Base-by-base conservation (phyloP, 1,140 invertebrate genomes). In the Listronotus oregonensis region DNA sequence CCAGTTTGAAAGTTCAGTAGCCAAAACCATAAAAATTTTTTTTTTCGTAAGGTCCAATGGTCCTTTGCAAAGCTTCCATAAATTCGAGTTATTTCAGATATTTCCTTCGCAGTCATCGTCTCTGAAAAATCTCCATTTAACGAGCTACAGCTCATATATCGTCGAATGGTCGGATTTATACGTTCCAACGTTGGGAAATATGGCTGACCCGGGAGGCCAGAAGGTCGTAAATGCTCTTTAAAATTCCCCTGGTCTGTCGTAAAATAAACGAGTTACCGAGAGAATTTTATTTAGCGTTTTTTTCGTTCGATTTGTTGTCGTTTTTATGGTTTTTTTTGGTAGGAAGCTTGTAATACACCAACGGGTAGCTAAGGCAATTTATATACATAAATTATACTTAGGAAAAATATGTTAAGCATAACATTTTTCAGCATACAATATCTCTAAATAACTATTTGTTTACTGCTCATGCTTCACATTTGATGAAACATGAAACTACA, bases 221-320 rank as follows among this genome's bases (percentile, higher is more conserved):
- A 31, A 50, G 47, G 54, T 57, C 54, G 32, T 57, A 57, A 57
- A 57, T 14, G 54, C 39, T 44, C 42, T 57, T 57, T 43, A 57
- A 57, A 57, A 43, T 57, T 44, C 54, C 32, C 17, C 14, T 12
- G 40, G 15, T n/a, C 54, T 14, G n/a, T 57, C 54, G 42, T 57
- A 44, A 57, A 57, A 57, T 57, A 57, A 21, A 31, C 54, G 21
- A 57, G n/a, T 57, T 44, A 27, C 54, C 39, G 34, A 51, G n/a
- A 18, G 21, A 18, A 32, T 32, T 21, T 49, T 49, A 14, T 17
- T 47, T 17, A 9, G 15, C 10, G 9, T 14, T 10, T 47, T 46
- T 46, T 47, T 47, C 14, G 10, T 17, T 21, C 21, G 15, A 47
- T 47, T 21, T 7, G 15, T 15, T 17, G 15, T 47, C 10, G 15